Evolutionary conservation across 2,113 vertebrate species (phyloP).

Genomic region (Thalassoma bifasciatum): DNA sequence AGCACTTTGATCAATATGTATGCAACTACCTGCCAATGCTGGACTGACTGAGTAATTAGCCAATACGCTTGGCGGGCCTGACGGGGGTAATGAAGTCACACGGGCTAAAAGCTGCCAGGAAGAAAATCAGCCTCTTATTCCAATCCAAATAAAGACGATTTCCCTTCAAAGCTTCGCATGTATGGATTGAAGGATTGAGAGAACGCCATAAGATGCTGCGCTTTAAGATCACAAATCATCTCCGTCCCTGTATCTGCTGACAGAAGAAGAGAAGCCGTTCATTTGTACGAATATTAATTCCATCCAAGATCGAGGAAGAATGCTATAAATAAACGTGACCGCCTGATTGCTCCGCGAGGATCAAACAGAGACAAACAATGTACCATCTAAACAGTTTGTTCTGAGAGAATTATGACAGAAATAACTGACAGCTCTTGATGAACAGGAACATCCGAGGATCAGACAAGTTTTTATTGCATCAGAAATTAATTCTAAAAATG

Average conservation of each 20-base stretch:
- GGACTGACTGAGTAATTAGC: conserved; percentile 83
- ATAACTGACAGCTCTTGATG: conserved; percentile 77
- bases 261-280: conserved; percentile 63
- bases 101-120: conserved; percentile 62
- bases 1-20: conserved; percentile 77
- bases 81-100: conserved; percentile 75
- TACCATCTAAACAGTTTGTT: conserved; percentile 76
- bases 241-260: conserved; percentile 33
- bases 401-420: conserved; percentile 73
- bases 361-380: conserved; percentile 74
- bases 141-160: conserved; percentile 46
- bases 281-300: conserved; percentile 76
- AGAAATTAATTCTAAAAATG: conserved; percentile 76
- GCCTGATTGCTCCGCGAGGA: conserved; percentile 65
- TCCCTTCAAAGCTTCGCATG: conserved; percentile 34
- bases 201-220: conserved; percentile 38
- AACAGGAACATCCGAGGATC: conserved; percentile 76
- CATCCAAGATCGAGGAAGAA: conserved; percentile 57
- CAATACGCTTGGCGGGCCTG: conserved; percentile 73
- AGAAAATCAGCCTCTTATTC: conserved; percentile 51
- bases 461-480: conserved; percentile 72
- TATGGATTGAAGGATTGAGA: conserved; percentile 24
- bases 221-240: conserved; percentile 59
- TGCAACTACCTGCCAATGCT: conserved; percentile 82
- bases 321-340: conserved; percentile 77